phyloP scores from a whole-genome alignment of 64 coral and sea anemone genomes.

The Montipora capricornis region DNA sequence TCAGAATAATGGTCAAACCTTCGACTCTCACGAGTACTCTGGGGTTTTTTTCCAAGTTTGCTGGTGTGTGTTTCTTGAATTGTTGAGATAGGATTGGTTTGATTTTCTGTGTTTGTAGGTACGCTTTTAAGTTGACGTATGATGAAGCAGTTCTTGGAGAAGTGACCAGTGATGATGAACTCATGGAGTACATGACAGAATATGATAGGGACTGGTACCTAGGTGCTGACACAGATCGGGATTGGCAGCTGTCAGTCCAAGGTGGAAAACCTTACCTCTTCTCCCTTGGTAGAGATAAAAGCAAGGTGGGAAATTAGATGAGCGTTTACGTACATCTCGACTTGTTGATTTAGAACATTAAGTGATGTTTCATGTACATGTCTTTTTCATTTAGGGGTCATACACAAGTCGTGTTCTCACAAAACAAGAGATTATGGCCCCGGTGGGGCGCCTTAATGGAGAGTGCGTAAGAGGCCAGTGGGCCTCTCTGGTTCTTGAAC shows the following conservation, averaged over 20 bases:
- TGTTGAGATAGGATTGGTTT: not conserved
- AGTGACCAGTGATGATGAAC: constrained; percentile 73
- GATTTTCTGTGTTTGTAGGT: constrained; percentile 65
- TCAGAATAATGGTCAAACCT: too few species aligned
- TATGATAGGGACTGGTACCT: constrained; percentile 93
- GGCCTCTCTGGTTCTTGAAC: constrained; percentile 90
- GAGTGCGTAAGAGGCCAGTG: constrained; percentile 94
- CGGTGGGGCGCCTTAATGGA: constrained; percentile 80
- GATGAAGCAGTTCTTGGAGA: constrained; percentile 98
- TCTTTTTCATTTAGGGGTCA: constrained; percentile 62
- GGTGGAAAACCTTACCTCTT: constrained; percentile 80
- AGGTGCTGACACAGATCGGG: constrained; percentile 70
- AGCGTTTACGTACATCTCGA: not conserved
- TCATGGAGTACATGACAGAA: constrained; percentile 73
- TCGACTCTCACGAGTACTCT: too few species aligned
- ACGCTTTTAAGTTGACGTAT: constrained; percentile 97
- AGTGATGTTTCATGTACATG: not conserved
- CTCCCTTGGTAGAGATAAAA: constrained; percentile 80
- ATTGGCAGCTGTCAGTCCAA: constrained; percentile 84
- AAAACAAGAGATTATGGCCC: constrained; percentile 79
- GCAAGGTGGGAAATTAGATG: constrained; percentile 59
- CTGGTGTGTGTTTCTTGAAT: not conserved
- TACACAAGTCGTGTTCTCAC: constrained; percentile 96
- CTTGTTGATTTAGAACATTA: not conserved
- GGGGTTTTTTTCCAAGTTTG: too few species aligned